A percentile compares a stretch with the other conserved stretches of the same genome.
Evolutionary conservation across 2,888 invertebrate genomes (phyloP).

Genomic region (Rhamnusium bicolor): DNA sequence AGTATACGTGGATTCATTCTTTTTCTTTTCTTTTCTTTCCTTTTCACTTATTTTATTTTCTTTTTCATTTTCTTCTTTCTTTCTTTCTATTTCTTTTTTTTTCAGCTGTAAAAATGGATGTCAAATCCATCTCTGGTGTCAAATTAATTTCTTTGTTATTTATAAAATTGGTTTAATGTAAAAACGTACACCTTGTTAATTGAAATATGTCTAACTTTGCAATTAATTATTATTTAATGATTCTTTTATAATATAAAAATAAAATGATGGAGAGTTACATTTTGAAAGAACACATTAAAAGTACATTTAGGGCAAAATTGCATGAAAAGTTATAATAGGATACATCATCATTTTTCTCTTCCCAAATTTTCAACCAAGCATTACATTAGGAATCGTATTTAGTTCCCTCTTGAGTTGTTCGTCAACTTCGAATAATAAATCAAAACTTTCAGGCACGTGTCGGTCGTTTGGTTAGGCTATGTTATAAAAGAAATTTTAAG

Average conservation of each 20-base stretch:
- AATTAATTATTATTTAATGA: background rate
- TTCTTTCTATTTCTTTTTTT: too few relatives aligned
- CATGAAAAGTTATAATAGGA: background rate
- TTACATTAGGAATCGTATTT: constrained; percentile 6
- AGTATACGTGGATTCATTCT: too few relatives aligned
- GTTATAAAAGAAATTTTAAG: background rate
- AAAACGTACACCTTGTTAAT: too few relatives aligned
- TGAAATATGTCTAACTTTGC: too few relatives aligned
- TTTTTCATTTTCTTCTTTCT: too few relatives aligned
- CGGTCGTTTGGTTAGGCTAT: background rate
- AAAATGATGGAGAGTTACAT: background rate
- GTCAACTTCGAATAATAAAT: constrained; percentile 8
- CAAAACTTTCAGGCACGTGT: constrained; percentile 21
- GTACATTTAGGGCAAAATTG: background rate
- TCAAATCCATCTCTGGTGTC: too few relatives aligned
- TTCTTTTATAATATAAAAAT: background rate
- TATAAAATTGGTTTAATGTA: too few relatives aligned
- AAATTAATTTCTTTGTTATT: too few relatives aligned
- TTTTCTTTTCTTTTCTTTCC: too few relatives aligned
- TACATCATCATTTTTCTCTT: constrained; percentile 14
- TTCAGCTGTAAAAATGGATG: too few relatives aligned
- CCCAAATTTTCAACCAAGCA: background rate
- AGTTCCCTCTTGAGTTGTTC: constrained; percentile 2
- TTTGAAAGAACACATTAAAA: background rate
- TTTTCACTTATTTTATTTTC: too few relatives aligned